phyloP scores from a whole-genome alignment of 2,113 vertebrate species.

The Pygathrix nemaeus region DNA sequence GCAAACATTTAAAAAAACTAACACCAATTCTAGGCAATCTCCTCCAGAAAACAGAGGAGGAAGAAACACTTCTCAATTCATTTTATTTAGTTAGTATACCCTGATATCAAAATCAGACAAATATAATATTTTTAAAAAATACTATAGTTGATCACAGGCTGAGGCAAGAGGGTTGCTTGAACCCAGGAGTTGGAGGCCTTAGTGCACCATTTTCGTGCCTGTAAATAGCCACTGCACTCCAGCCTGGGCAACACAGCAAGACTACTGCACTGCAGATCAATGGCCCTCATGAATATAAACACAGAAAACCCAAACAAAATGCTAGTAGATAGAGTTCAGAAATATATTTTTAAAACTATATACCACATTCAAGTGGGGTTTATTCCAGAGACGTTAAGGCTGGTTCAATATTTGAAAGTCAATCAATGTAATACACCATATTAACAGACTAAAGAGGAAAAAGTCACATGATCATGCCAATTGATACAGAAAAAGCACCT shows the following conservation, averaged over 20 bases:
- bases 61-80: neutral
- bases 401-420: neutral
- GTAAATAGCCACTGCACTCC: neutral
- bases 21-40: neutral
- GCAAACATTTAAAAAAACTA: neutral
- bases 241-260: neutral
- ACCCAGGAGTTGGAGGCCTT: neutral
- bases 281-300: neutral
- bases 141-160: neutral
- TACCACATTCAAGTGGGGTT: neutral
- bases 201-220: rapidly evolving
- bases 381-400: neutral
- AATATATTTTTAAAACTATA: neutral
- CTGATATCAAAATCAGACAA: neutral
- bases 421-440: too few relatives aligned
- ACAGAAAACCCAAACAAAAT: neutral
- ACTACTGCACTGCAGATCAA: neutral
- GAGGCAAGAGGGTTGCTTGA: neutral
- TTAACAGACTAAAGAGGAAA: neutral
- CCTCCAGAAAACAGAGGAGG: neutral
- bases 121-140: neutral
- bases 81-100: neutral
- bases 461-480: neutral
- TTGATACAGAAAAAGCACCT: neutral
- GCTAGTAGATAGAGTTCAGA: neutral